Base-by-base conservation (phyloP, 2,888 invertebrate genomes). In the Tachina lurida region DNA sequence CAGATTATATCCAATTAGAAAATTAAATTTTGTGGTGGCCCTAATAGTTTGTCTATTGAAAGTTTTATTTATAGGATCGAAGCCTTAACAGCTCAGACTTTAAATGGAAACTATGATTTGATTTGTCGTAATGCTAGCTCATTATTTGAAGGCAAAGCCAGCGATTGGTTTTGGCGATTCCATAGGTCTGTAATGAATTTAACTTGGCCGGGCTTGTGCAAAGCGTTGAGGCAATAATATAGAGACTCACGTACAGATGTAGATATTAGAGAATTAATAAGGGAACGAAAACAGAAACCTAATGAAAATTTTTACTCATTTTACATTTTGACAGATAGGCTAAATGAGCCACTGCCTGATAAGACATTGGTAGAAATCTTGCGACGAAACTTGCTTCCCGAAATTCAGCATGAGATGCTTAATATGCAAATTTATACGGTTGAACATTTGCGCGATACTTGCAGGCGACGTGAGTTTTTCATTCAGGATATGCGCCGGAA, bases 111-210 rank as follows among this genome's bases (percentile, higher is more conserved):
- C 31, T 31, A 31, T 31, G 31, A 31, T 31, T 31, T 31, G 31
- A 3, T 31, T 31, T 31, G 31, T 31, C 31, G 31, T 31, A 31
- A 31, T 31, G 31, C 31, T 31, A 31, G 31, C 31, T 31, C 3
- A 4, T 31, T 31, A 31, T 31, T 31, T 31, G 31, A 31, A 31
- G 31, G 31, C 31, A 31, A 31, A 31, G 78, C 78, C 10, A 60
- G 60, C 39, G 63, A 78, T 10, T 84, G 70, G 78, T 84, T 75
- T 43, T 79, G 79, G 79, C 49, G 68, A n/a, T 84, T 54, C 19
- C 84, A 79, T 63, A 74, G 52, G 10, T 70, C 84, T 39, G 78
- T 79, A 2, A n/a, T 12, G 13, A n/a, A 17, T 41, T 52, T 84
- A 10, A 45, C 54, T 10, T 84, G 79, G 84, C 41, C 56, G 9